Evolutionary conservation across 2,797 vertebrate species (phyloP).

Genomic region (Epinephelus awoara): DNA sequence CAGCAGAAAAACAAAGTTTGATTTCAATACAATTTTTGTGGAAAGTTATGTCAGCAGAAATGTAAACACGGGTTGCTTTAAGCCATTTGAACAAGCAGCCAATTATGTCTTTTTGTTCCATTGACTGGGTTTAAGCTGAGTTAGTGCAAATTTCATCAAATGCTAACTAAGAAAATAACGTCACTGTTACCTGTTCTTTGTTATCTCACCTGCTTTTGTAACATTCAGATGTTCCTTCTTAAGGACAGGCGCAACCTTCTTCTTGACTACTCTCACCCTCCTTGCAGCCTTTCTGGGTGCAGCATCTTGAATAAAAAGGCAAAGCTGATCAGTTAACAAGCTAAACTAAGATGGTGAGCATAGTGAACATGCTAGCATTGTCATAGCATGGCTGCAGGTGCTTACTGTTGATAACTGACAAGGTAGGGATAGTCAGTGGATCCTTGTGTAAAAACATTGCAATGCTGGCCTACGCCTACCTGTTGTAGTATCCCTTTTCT

Average conservation of each 20-base stretch:
- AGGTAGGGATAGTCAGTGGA: neutral
- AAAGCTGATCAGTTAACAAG: neutral
- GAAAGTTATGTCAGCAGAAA: no score
- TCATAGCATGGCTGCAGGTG: neutral
- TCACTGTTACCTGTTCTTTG: neutral
- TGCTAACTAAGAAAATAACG: neutral
- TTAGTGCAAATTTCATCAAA: neutral
- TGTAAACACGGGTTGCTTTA: no score
- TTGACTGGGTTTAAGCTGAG: neutral
- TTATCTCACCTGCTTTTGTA: slow-evolving; percentile 70
- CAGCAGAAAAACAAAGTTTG: neutral
- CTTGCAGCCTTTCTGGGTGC: slow-evolving; percentile 35
- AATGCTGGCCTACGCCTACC: slow-evolving; percentile 37
- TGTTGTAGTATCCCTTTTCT: slow-evolving; percentile 49
- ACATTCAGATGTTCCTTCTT: slow-evolving; percentile 72
- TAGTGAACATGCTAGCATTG: neutral
- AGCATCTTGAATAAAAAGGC: slow-evolving; percentile 52
- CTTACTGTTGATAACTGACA: neutral
- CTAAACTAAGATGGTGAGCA: neutral
- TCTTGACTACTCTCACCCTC: slow-evolving; percentile 46
- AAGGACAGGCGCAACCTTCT: slow-evolving; percentile 42
- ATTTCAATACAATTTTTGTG: no score
- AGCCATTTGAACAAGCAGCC: neutral
- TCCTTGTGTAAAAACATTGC: neutral
- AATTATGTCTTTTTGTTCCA: neutral